phyloP scores from a whole-genome alignment of 2,888 invertebrate species.

The Cephus runcator region DNA sequence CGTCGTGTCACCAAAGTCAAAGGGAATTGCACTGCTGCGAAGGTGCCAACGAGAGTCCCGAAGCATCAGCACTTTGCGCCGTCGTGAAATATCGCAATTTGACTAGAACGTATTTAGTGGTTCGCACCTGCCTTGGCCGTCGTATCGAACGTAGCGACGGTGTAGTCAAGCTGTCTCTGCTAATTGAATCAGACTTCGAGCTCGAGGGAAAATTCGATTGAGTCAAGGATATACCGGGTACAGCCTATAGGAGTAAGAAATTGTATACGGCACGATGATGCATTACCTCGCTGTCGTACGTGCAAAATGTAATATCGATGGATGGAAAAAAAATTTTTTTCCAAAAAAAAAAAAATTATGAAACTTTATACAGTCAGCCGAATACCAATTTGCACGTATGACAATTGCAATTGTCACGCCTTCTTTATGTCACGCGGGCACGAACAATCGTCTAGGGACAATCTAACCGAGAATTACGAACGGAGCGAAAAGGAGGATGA shows the following conservation, averaged over 20 bases:
- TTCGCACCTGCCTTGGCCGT: neutral
- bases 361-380: neutral
- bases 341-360: neutral
- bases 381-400: neutral
- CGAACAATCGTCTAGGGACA: neutral
- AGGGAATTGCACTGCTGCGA: neutral
- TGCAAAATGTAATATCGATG: neutral
- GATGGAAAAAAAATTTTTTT: neutral
- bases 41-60: neutral
- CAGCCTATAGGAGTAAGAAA: neutral
- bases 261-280: neutral
- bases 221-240: neutral
- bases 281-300: neutral
- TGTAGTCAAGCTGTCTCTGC: neutral
- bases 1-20: neutral
- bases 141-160: neutral
- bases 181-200: neutral
- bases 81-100: neutral
- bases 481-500: neutral
- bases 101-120: neutral
- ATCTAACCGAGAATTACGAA: neutral
- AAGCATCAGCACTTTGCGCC: neutral
- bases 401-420: neutral
- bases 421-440: neutral
- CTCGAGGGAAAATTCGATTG: neutral